These are phyloP conservation scores for Spermophilus dauricus DNA, from an alignment of 2,113 vertebrate species.

Conservation along the genomic window DNA sequence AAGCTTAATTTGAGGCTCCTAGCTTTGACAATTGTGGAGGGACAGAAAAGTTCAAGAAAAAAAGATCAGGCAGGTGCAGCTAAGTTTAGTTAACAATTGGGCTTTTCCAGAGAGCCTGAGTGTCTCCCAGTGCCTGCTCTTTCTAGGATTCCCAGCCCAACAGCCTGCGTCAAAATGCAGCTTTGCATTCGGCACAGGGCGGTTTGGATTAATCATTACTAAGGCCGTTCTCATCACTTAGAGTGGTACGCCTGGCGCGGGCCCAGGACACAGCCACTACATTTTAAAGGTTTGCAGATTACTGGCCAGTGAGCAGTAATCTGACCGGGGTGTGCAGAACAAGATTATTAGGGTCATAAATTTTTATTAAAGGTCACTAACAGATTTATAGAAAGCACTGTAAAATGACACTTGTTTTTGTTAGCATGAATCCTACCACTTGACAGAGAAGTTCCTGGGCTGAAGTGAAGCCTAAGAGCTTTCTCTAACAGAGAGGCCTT, in stretches of 20 bases:
- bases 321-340: constrained; percentile 52
- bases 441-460: constrained; percentile 65
- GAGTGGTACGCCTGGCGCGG: neutral
- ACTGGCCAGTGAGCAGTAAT: neutral
- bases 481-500: constrained; percentile 70
- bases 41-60: neutral
- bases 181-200: neutral
- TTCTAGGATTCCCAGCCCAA: constrained; percentile 55
- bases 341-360: constrained; percentile 68
- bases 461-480: constrained; percentile 61
- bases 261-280: neutral
- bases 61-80: neutral
- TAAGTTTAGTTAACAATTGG: neutral
- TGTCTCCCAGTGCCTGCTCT: constrained; percentile 31
- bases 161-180: neutral
- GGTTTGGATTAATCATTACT: constrained; percentile 64
- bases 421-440: constrained; percentile 57
- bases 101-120: constrained; percentile 24
- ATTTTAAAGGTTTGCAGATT: constrained; percentile 32
- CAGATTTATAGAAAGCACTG: constrained; percentile 72
- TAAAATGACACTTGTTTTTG: constrained; percentile 75
- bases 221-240: constrained; percentile 34
- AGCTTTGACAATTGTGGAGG: neutral
- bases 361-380: constrained; percentile 81
- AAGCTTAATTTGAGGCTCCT: neutral